phyloP scores from a whole-genome alignment of 2,797 vertebrate species.

The Karalla daura region DNA sequence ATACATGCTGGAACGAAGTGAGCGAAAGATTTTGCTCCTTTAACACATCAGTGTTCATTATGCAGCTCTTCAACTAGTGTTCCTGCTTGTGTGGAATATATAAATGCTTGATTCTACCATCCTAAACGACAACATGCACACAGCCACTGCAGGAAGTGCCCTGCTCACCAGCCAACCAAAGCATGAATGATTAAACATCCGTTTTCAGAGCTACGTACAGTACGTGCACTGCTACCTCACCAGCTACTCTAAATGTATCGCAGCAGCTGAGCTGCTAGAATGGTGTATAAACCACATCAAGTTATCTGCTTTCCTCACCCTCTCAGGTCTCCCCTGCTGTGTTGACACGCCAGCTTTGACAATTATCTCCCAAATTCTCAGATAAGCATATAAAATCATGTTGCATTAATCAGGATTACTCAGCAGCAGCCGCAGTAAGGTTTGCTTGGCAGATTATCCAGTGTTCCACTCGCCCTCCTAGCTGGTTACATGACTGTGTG shows the following conservation, averaged over 20 bases:
- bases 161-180: constrained; percentile 9
- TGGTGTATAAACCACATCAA: constrained; percentile 7
- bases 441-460: constrained; percentile 66
- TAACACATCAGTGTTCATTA: background rate
- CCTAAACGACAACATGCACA: constrained; percentile 11
- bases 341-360: constrained; percentile 34
- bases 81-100: constrained; percentile 4
- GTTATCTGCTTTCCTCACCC: constrained; percentile 16
- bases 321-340: constrained; percentile 8
- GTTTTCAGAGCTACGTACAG: background rate
- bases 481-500: constrained; percentile 51
- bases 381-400: constrained; percentile 56
- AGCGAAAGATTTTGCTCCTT: too few species aligned
- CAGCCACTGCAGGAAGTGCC: background rate
- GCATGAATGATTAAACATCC: background rate
- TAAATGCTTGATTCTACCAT: constrained; percentile 4
- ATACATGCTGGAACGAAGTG: background rate
- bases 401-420: constrained; percentile 69
- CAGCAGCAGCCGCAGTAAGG: constrained; percentile 51
- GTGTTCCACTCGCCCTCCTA: constrained; percentile 40
- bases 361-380: constrained; percentile 48
- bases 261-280: background rate
- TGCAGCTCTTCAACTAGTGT: background rate
- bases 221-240: background rate
- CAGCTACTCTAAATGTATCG: background rate